Conservation (phyloP, 1,140 invertebrate genomes). For the Drosophila asahinai region DNA sequence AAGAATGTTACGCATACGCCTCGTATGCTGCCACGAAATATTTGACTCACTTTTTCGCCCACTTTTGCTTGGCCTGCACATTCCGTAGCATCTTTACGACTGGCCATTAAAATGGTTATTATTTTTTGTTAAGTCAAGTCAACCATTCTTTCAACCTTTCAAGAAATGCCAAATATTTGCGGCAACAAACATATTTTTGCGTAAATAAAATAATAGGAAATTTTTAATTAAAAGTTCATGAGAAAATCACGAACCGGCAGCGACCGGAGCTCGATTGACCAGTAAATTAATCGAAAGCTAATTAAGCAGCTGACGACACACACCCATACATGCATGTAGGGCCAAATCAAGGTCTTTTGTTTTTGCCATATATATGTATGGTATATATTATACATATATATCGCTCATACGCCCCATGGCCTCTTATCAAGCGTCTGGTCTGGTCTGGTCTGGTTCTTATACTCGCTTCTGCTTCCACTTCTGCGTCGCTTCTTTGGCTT, state of each 20-base stretch:
- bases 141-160: not conserved
- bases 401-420: slow-evolving; percentile 46
- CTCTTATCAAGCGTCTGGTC: slow-evolving; percentile 54
- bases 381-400: slow-evolving; percentile 15
- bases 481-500: slow-evolving; percentile 52
- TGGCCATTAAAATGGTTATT: slow-evolving; percentile 23
- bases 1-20: slow-evolving; percentile 59
- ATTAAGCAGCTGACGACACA: slow-evolving; percentile 74
- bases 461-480: slow-evolving; percentile 34
- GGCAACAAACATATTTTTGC: not conserved
- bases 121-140: slow-evolving; percentile 8
- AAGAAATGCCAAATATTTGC: slow-evolving; percentile 14
- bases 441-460: slow-evolving; percentile 39
- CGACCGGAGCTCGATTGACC: slow-evolving; percentile 35
- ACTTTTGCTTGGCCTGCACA: slow-evolving; percentile 21
- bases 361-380: slow-evolving; percentile 36
- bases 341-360: slow-evolving; percentile 56
- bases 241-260: slow-evolving; percentile 30
- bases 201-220: not conserved
- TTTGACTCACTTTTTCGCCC: slow-evolving; percentile 38
- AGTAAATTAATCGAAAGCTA: slow-evolving; percentile 76
- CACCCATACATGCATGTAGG: slow-evolving; percentile 19
- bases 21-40: slow-evolving; percentile 20
- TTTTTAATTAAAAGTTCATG: slow-evolving; percentile 35
- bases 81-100: slow-evolving; percentile 37